Evolutionary conservation across 2,113 vertebrate species (phyloP).

Genomic region (Halichoerus grypus): DNA sequence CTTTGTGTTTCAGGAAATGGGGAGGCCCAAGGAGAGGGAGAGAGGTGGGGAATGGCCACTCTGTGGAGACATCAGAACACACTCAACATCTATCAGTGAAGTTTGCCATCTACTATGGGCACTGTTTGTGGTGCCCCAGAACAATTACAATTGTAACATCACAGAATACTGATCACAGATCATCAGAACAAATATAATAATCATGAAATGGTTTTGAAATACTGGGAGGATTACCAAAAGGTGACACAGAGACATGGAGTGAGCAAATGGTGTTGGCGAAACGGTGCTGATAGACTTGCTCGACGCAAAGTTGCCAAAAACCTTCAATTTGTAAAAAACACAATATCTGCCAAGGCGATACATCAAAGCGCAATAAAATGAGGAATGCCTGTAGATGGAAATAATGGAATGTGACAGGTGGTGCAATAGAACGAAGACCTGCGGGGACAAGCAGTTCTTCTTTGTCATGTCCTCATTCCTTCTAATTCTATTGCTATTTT

Average conservation of each 20-base stretch:
- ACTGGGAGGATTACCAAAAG: not conserved
- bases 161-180: not conserved
- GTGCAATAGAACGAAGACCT: fast-evolving
- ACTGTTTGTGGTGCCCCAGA: not conserved
- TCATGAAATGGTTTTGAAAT: not conserved
- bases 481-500: not conserved
- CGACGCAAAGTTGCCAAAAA: not conserved
- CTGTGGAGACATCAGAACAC: not conserved
- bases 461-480: not conserved
- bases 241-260: not conserved
- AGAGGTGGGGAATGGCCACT: not conserved
- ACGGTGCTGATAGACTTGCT: not conserved
- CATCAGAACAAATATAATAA: not conserved
- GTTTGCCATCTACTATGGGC: not conserved
- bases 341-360: not conserved
- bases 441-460: too few relatives aligned
- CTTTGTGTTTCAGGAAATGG: not conserved
- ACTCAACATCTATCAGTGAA: not conserved
- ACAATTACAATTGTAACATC: not conserved
- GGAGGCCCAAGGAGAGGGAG: not conserved
- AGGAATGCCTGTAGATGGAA: not conserved
- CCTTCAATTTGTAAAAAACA: not conserved
- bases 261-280: not conserved
- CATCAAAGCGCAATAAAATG: not conserved
- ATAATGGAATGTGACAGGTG: fast-evolving